These are phyloP conservation scores for Lordiphosa collinella DNA, from an alignment of 1,140 invertebrate species.

Conservation along the genomic window DNA sequence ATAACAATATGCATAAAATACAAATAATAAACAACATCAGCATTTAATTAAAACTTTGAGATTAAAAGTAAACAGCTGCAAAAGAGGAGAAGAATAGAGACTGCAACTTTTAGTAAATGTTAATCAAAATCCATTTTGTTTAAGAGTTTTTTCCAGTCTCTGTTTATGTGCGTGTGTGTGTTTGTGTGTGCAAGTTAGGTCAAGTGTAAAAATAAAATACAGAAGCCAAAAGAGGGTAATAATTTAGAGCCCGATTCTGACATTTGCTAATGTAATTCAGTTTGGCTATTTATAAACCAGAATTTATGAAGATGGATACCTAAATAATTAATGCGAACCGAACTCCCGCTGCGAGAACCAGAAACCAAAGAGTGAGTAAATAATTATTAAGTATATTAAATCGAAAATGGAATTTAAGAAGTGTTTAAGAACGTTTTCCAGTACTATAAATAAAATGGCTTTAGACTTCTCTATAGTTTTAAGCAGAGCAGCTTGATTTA, in stretches of 20 bases:
- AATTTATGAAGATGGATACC: constrained; percentile 41
- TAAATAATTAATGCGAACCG: not conserved
- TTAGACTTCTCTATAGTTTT: constrained; percentile 16
- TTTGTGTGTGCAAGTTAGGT: not conserved
- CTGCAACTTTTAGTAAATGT: constrained; percentile 1
- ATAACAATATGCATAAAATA: constrained; percentile 15
- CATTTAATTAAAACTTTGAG: constrained; percentile 43
- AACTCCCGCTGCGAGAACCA: not conserved
- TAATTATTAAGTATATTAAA: not conserved
- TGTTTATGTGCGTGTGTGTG: constrained; percentile 1
- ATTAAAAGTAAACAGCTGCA: constrained; percentile 14
- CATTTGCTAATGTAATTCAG: constrained; percentile 21
- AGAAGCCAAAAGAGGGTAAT: constrained; percentile 5
- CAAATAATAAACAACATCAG: constrained; percentile 5
- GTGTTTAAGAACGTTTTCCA: too few relatives aligned
- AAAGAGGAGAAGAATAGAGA: not conserved
- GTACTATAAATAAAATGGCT: constrained; percentile 7
- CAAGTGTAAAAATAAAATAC: constrained; percentile 13
- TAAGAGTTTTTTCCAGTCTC: not conserved
- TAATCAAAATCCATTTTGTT: constrained; percentile 9
- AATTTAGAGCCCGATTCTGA: constrained; percentile 17
- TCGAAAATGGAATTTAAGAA: too few relatives aligned
- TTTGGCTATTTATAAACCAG: not conserved
- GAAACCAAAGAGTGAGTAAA: not conserved
- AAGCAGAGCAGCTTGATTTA: constrained; percentile 56